Percentiles rank a stretch among this genome's conserved stretches.
phyloP scores from a whole-genome alignment of 1,140 invertebrate species.

The Drosophila athabasca region DNA sequence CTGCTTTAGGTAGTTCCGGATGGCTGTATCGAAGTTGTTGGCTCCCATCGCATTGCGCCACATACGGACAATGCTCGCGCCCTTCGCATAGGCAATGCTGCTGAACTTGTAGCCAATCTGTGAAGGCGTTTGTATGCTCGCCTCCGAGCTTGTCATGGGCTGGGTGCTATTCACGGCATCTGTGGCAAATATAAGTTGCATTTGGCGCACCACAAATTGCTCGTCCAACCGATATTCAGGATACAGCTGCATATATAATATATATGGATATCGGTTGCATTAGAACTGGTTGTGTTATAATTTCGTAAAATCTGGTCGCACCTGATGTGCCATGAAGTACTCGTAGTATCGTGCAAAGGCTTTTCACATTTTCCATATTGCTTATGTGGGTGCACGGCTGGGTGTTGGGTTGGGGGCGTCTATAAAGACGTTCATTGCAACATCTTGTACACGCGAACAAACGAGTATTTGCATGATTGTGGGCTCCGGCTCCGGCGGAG shows the following conservation, averaged over 20 bases:
- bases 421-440: no score
- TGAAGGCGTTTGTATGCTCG: constrained; percentile 80
- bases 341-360: constrained; percentile 88
- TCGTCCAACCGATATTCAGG: constrained; percentile 84
- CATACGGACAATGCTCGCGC: constrained; percentile 90
- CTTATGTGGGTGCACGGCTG: no score
- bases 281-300: background rate
- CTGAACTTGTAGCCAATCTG: constrained; percentile 86
- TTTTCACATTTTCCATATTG: no score
- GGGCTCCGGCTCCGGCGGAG: no score
- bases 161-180: constrained; percentile 87
- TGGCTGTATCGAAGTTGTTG: constrained; percentile 86
- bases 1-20: constrained; percentile 86
- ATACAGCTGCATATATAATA: constrained; percentile 45
- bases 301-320: constrained; percentile 66
- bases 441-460: no score
- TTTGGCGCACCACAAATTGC: constrained; percentile 87
- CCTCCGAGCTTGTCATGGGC: constrained; percentile 84
- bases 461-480: no score
- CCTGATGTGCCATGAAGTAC: constrained; percentile 86
- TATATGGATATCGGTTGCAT: background rate
- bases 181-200: constrained; percentile 87
- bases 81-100: constrained; percentile 87
- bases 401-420: no score
- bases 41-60: constrained; percentile 88